A percentile compares a stretch with the other conserved stretches of the same genome.
Evolutionary conservation across 2,888 invertebrate species (phyloP).

Genomic region (Trachelus stipa): DNA sequence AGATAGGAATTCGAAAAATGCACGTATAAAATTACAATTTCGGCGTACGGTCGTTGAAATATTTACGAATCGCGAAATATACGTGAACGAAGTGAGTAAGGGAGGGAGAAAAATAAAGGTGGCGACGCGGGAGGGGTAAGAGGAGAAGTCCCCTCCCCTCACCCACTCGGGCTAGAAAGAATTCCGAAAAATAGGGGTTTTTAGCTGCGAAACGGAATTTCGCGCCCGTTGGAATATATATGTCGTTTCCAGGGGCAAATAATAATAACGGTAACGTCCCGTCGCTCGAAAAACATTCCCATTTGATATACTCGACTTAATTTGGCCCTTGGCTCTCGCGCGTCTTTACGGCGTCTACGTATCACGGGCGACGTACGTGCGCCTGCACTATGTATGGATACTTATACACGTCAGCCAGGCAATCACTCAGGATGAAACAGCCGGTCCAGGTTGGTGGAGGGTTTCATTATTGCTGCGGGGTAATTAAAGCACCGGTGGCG

Average conservation of each 20-base stretch:
- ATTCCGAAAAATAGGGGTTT: constrained; percentile 11
- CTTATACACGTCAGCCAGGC: background rate
- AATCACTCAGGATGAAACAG: background rate
- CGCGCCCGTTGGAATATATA: constrained; percentile 5
- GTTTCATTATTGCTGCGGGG: background rate
- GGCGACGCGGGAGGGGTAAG: background rate
- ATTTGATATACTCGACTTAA: background rate
- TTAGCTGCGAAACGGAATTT: constrained; percentile 12
- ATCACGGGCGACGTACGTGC: background rate
- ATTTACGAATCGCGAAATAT: background rate
- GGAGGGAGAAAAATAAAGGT: background rate
- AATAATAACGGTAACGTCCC: background rate
- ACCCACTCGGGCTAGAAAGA: too few relatives aligned
- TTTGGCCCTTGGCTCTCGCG: background rate
- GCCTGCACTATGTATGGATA: background rate
- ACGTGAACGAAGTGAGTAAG: background rate
- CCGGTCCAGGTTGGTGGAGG: background rate
- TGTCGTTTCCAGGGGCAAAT: background rate
- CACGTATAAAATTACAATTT: background rate
- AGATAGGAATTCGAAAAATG: background rate
- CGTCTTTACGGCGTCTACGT: background rate
- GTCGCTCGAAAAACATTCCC: background rate
- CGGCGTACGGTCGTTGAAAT: background rate
- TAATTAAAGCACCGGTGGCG: background rate
- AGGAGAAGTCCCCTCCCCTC: background rate